A percentile compares a stretch with the other conserved stretches of the same genome.
These are phyloP conservation scores for Coelopa pilipes DNA, from an alignment of 2,888 invertebrate species.

Conservation along the genomic window DNA sequence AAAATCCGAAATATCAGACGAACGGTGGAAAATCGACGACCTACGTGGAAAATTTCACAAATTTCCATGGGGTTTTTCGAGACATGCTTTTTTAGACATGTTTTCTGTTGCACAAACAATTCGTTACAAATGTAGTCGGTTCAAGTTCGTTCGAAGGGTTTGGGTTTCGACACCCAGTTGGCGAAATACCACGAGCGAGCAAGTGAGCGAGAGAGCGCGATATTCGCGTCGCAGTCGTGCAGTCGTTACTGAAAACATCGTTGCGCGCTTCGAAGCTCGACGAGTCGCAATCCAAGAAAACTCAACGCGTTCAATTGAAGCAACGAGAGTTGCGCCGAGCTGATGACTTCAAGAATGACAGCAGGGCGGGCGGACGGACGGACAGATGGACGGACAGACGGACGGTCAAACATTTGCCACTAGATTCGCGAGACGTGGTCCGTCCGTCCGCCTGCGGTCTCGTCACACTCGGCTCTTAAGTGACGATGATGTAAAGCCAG, in stretches of 20 bases:
- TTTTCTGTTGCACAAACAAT: background rate
- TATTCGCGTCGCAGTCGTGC: conserved; percentile 1
- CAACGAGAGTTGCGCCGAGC: conserved; percentile 1
- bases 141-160: background rate
- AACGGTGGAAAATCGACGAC: too few species aligned
- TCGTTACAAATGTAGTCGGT: conserved; percentile 10
- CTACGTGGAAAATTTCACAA: background rate
- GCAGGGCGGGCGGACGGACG: background rate
- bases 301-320: conserved; percentile 11
- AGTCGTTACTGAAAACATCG: conserved; percentile 11
- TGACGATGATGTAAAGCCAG: conserved; percentile 26
- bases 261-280: background rate
- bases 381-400: too few species aligned
- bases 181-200: background rate
- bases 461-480: conserved; percentile 6
- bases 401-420: too few species aligned
- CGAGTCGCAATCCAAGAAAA: background rate
- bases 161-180: background rate
- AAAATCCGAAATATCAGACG: background rate
- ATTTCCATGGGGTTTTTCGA: background rate
- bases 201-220: background rate
- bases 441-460: background rate
- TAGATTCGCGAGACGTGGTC: too few species aligned
- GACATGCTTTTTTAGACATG: background rate
- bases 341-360: conserved; percentile 1